phyloP scores from a whole-genome alignment of 2,797 vertebrate genomes.

The Acrossocheilus wenchowensis region DNA sequence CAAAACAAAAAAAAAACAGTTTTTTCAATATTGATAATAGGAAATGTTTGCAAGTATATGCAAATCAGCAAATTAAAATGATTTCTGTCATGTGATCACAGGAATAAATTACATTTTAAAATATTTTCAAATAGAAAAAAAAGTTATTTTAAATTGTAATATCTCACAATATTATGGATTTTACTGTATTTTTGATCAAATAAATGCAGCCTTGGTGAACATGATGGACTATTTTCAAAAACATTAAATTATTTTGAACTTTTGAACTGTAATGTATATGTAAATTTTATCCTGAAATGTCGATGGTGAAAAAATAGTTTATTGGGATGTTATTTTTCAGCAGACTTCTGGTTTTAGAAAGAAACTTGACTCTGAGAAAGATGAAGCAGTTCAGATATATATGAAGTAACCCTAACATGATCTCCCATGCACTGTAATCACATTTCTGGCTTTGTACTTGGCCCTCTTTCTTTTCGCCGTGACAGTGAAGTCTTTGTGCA shows the following conservation, averaged over 20 bases:
- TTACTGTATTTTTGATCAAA: background rate
- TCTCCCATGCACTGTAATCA: background rate
- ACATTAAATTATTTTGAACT: background rate
- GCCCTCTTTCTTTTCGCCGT: conserved; percentile 49
- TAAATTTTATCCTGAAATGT: background rate
- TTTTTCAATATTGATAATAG: background rate
- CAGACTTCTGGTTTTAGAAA: background rate
- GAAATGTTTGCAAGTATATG: background rate
- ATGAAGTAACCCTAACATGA: background rate
- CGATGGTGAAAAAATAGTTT: background rate
- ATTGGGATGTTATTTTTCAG: background rate
- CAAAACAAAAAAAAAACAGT: too few species aligned
- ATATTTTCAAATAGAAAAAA: background rate
- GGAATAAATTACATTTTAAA: background rate
- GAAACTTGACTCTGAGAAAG: background rate
- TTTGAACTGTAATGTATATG: background rate
- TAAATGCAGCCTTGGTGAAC: background rate
- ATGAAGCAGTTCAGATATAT: background rate
- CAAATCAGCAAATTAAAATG: background rate
- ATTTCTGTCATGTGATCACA: background rate
- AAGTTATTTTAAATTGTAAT: background rate
- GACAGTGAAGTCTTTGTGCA: conserved; percentile 67
- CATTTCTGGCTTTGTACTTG: conserved; percentile 20
- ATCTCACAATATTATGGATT: background rate
- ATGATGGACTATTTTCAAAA: background rate